Conservation (phyloP, 2,797 vertebrate species). For the Tapirus indicus region DNA sequence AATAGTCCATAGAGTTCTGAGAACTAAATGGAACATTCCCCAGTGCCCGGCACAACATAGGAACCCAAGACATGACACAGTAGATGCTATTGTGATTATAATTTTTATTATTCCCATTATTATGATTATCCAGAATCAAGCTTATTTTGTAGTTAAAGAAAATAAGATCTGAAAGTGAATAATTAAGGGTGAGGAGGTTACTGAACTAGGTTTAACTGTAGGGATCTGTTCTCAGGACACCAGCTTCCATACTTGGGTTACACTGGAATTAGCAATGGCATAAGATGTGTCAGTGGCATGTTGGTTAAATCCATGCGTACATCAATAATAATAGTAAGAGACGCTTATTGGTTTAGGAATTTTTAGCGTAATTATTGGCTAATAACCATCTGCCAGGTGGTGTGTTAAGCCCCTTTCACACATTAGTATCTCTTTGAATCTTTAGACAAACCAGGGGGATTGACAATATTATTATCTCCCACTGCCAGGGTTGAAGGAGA, state of each 20-base stretch:
- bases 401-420: not conserved
- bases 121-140: not conserved
- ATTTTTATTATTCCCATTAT: not conserved
- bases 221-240: not conserved
- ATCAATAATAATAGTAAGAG: not conserved
- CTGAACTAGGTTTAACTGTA: not conserved
- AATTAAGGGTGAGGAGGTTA: not conserved
- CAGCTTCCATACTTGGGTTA: not conserved
- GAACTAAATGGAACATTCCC: fast-evolving
- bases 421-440: not conserved
- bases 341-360: not conserved
- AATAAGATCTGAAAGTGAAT: not conserved
- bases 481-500: not conserved
- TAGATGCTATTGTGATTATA: fast-evolving
- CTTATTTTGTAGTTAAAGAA: not conserved
- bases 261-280: not conserved
- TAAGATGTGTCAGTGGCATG: not conserved
- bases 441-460: not conserved
- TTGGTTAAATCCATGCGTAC: not conserved
- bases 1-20: not conserved
- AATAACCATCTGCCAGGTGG: not conserved
- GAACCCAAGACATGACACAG: not conserved
- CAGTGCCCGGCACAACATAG: fast-evolving
- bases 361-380: not conserved
- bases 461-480: not conserved